phyloP scores from a whole-genome alignment of 2,113 vertebrate genomes.

The Malurus melanocephalus region DNA sequence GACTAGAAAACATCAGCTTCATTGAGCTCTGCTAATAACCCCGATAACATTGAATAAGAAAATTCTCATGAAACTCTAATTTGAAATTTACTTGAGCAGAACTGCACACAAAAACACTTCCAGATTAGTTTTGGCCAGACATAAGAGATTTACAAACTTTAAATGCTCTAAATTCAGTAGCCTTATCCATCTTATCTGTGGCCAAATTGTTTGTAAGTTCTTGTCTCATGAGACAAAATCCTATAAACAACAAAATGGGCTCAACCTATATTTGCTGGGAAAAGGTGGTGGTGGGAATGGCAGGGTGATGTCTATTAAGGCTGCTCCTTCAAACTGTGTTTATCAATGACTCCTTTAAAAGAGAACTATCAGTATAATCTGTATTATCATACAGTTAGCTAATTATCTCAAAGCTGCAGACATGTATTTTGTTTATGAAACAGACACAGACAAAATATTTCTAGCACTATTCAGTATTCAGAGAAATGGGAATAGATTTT shows the following conservation, averaged over 20 bases:
- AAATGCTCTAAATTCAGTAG: neutral
- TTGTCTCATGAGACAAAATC: neutral
- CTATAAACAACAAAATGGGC: neutral
- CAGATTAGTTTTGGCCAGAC: neutral
- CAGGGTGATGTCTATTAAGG: neutral
- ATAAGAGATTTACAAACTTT: neutral
- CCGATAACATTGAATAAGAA: fast-evolving
- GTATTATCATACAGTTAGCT: neutral
- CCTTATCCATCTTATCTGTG: neutral
- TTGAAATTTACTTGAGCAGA: neutral
- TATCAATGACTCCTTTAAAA: neutral
- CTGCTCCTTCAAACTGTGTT: neutral
- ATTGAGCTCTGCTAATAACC: neutral
- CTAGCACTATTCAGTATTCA: neutral
- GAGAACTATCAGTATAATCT: neutral
- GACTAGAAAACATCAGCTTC: neutral
- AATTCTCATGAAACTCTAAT: neutral
- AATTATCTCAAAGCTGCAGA: neutral
- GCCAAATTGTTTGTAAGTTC: neutral
- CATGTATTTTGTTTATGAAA: neutral
- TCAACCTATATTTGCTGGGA: neutral
- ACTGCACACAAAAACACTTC: neutral
- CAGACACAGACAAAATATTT: neutral
- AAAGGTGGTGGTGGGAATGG: neutral
- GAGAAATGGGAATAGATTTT: neutral